A percentile compares a stretch with the other conserved stretches of the same genome.
Evolutionary conservation across 2,113 vertebrate genomes (phyloP).

Genomic region (Thalassarche chlororhynchos): DNA sequence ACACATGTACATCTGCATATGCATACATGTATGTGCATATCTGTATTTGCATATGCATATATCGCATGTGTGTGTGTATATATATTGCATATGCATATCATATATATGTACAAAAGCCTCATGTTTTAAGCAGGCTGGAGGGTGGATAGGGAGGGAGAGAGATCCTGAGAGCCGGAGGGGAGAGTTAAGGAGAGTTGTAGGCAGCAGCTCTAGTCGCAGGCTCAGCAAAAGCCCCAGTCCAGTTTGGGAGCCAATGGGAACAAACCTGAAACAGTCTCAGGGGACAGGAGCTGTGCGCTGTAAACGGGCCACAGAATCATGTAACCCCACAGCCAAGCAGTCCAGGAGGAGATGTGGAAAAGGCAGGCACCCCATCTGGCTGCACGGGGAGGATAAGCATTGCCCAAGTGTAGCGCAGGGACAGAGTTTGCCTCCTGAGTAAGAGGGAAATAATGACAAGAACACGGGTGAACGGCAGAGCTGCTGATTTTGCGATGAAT

Average conservation of each 20-base stretch:
- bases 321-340: neutral
- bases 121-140: neutral
- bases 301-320: rapidly evolving
- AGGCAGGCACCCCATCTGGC: neutral
- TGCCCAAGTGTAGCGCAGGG: neutral
- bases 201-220: neutral
- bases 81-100: neutral
- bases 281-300: neutral
- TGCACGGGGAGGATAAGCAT: neutral
- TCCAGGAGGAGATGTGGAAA: neutral
- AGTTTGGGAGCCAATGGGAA: neutral
- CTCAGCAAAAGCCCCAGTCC: neutral
- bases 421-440: neutral
- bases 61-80: no score
- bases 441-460: neutral
- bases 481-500: neutral
- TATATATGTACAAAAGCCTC: neutral
- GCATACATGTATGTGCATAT: no score
- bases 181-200: neutral
- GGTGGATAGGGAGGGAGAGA: neutral
- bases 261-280: neutral
- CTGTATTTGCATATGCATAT: no score
- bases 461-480: rapidly evolving
- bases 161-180: neutral
- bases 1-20: neutral